These are phyloP conservation scores for Cygnus atratus DNA, from an alignment of 2,113 vertebrate genomes.

Conservation along the genomic window DNA sequence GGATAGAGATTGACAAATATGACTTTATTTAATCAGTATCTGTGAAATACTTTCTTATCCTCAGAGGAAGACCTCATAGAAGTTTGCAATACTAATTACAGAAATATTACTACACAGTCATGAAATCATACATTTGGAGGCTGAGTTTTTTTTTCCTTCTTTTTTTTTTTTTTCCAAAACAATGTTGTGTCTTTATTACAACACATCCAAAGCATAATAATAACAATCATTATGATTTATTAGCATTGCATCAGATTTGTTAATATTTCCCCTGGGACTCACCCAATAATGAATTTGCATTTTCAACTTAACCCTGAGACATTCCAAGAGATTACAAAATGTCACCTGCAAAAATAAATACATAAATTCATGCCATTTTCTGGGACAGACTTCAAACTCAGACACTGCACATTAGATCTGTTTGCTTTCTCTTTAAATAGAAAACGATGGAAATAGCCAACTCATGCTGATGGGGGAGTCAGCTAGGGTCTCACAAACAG, in stretches of 20 bases:
- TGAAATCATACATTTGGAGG: conserved; percentile 17
- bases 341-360: conserved; percentile 46
- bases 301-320: not conserved
- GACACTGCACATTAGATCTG: not conserved
- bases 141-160: not conserved
- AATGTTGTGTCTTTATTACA: not conserved
- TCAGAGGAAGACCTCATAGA: conserved; percentile 8
- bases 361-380: not conserved
- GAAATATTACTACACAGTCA: conserved; percentile 16
- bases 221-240: conserved; percentile 32
- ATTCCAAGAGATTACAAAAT: not conserved
- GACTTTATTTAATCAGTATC: conserved; percentile 23
- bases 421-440: conserved; percentile 57
- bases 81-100: conserved; percentile 45
- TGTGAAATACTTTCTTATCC: not conserved
- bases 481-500: not conserved
- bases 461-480: not conserved
- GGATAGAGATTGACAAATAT: not conserved
- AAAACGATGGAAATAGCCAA: not conserved
- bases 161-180: not conserved
- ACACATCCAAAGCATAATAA: conserved; percentile 1
- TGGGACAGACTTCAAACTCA: not conserved
- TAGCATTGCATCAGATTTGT: conserved; percentile 13
- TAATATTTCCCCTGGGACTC: not conserved
- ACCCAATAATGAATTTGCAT: not conserved